Conservation (phyloP, 2,113 vertebrate species). For the Pelodiscus sinensis region DNA sequence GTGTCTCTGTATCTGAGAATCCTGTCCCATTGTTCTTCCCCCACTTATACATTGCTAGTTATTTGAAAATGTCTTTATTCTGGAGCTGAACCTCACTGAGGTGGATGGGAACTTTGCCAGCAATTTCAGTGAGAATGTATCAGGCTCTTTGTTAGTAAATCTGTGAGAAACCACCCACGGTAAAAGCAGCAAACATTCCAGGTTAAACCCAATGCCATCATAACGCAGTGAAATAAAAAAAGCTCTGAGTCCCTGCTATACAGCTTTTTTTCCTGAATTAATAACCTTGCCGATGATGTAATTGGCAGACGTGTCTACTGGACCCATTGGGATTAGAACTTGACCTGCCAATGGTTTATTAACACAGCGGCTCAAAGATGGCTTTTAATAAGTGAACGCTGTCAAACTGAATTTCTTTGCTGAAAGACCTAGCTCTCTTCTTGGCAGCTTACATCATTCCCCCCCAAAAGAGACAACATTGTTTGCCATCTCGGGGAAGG, state of each 20-base stretch:
- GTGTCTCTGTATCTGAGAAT: neutral
- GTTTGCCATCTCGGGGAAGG: neutral
- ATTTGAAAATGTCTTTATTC: neutral
- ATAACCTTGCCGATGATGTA: neutral
- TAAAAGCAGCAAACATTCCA: accelerated
- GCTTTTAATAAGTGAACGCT: neutral
- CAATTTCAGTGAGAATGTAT: neutral
- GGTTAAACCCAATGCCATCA: neutral
- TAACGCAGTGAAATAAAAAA: accelerated
- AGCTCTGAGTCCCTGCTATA: accelerated
- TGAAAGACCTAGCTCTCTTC: neutral
- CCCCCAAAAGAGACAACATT: neutral
- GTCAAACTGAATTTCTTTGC: neutral
- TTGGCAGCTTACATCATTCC: neutral
- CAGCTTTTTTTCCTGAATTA: neutral
- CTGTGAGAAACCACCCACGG: neutral
- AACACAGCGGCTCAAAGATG: neutral
- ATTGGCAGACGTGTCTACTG: accelerated
- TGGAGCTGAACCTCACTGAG: neutral
- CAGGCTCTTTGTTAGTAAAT: neutral
- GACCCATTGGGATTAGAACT: accelerated
- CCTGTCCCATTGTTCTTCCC: neutral
- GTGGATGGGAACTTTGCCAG: neutral
- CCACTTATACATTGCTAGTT: neutral
- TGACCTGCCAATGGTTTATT: neutral